Conservation (phyloP, 2,113 vertebrate species). For the Camelus bactrianus region DNA sequence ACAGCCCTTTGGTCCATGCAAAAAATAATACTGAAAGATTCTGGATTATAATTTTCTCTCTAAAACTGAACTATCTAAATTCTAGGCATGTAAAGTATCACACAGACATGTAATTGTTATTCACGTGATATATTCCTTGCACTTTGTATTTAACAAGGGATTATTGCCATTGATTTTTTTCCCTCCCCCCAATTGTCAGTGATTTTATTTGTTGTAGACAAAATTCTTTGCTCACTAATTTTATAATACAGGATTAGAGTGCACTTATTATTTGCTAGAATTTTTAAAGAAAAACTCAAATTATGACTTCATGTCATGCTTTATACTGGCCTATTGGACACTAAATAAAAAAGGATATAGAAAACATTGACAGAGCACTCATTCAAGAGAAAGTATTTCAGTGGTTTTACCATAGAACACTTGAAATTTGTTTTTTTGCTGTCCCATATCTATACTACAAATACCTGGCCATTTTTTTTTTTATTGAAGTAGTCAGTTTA, state of each 20-base stretch:
- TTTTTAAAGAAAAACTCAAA: constrained; percentile 50
- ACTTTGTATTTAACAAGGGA: constrained; percentile 3
- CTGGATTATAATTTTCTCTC: constrained; percentile 47
- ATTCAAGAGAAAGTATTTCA: not conserved
- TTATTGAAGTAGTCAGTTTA: too few relatives aligned
- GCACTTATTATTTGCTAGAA: constrained; percentile 8
- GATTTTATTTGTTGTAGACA: constrained; percentile 27
- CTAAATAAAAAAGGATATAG: constrained; percentile 1
- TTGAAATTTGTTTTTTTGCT: not conserved
- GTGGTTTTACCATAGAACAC: not conserved
- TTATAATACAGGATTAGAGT: not conserved
- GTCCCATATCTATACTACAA: not conserved
- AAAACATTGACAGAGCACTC: not conserved
- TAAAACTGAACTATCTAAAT: constrained; percentile 53
- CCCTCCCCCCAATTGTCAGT: not conserved
- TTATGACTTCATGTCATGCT: not conserved
- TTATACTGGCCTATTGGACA: not conserved
- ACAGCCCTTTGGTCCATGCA: not conserved
- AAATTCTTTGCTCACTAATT: constrained; percentile 10
- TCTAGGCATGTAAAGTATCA: constrained; percentile 5
- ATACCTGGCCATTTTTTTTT: not conserved
- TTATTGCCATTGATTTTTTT: constrained; percentile 31
- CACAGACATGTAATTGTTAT: not conserved
- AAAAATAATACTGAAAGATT: not conserved
- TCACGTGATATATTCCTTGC: not conserved